phyloP scores from a whole-genome alignment of 1,140 invertebrate species.

The Grapholita molesta region DNA sequence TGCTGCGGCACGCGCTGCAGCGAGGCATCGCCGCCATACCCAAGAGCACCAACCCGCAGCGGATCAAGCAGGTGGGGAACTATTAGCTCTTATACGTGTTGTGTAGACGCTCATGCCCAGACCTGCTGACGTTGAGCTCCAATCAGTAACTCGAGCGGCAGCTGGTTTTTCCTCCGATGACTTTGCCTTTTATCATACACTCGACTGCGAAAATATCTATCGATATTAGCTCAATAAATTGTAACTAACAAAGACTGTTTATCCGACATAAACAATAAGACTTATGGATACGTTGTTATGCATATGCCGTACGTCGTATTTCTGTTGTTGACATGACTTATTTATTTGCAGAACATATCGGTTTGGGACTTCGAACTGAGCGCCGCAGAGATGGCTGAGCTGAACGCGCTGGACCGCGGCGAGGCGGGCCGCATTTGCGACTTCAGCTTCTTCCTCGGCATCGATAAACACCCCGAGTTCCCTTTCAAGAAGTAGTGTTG shows the following conservation, averaged over 20 bases:
- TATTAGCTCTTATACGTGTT: no score
- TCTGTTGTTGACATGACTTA: neutral
- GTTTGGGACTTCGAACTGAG: conserved; percentile 62
- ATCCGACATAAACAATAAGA: no score
- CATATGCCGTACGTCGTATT: no score
- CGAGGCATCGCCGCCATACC: no score
- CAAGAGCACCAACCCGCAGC: no score
- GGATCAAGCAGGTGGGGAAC: conserved; percentile 78
- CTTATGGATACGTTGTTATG: no score
- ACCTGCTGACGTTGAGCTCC: conserved; percentile 84
- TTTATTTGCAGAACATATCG: conserved; percentile 52
- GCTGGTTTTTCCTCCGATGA: no score
- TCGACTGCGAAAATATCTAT: no score
- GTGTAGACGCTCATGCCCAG: no score
- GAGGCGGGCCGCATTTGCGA: conserved; percentile 83
- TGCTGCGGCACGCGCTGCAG: neutral
- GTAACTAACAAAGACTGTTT: no score
- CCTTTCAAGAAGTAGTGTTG: conserved; percentile 64
- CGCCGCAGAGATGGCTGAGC: conserved; percentile 74
- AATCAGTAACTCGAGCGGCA: conserved; percentile 82
- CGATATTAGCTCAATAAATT: no score
- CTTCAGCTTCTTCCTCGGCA: conserved; percentile 78
- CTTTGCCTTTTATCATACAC: no score
- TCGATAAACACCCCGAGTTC: conserved; percentile 82
- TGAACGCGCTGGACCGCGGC: conserved; percentile 80